Base-by-base conservation (phyloP, 2,888 invertebrate species). In the Drosophila subquinaria region DNA sequence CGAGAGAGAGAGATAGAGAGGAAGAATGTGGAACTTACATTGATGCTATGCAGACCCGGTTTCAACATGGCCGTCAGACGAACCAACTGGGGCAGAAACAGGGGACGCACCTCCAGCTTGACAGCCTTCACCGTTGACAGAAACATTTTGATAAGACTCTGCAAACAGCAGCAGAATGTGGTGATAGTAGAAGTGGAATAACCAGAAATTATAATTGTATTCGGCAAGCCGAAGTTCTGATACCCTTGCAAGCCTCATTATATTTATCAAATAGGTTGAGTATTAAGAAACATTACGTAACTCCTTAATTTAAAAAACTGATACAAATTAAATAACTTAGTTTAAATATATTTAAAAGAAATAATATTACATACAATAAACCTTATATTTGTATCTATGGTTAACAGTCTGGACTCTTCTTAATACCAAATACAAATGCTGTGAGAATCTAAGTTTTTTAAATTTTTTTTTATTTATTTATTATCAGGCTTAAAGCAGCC, bases 81-180 rank as follows among this genome's bases (percentile, higher is more conserved):
- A 30, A 97, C 96, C 72, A 98, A 94, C 94, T 98, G 98, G 0
- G 98, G 97, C 36, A 97, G 94, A 91, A 98, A 96, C 56, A 99
- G 93, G 23, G 97, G 97, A n/a, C 98, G 95, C 15, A 98, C 97
- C 93, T 98, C 98, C 48, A 96, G 93, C 90, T 97, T 97, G 0
- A 97, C 97, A 35, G 95, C 94, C 60, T 95, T 94, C 0, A 97
- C 96, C 2, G 96, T 95, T 51, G 94, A 93, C 36, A 96, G 93
- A 85, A 97, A 97, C 91, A 96, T 95, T 90, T 96, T 95, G 65
- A 97, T 94, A 47, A 97, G 94, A 90, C 96, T 95, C 95, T 97
- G 93, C 2, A 11, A 53, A 40, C 17, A 11, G 23, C n/a, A 40
- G 43, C 4, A 13, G 5, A 23, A 36, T 1, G 6, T n/a, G n/a